Conservation (phyloP, 2,113 vertebrate species). For the Gulo gulo region DNA sequence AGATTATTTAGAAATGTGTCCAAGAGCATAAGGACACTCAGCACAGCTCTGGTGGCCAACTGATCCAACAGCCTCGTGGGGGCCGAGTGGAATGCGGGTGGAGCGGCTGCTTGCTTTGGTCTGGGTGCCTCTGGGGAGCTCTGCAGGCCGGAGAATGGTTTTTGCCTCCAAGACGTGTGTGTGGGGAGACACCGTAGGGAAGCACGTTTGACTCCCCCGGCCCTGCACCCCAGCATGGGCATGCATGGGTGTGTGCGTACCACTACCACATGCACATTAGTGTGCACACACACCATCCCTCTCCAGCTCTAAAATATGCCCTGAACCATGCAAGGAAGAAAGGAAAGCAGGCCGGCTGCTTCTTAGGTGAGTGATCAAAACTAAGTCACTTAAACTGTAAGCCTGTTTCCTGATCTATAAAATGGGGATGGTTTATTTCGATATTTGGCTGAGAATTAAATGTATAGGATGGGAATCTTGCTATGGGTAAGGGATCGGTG, state of each 20-base stretch:
- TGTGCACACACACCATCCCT: neutral
- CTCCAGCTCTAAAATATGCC: neutral
- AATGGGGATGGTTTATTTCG: neutral
- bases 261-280: too few species aligned
- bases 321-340: neutral
- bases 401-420: neutral
- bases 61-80: neutral
- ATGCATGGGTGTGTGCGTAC: too few species aligned
- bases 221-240: rapidly evolving
- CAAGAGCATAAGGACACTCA: neutral
- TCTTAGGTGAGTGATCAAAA: neutral
- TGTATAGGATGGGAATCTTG: neutral
- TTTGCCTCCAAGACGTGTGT: neutral
- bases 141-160: neutral
- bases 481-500: neutral
- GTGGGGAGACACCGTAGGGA: neutral
- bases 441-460: neutral
- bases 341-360: neutral
- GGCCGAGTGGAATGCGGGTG: neutral
- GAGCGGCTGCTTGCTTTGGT: neutral
- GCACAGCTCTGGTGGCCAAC: neutral
- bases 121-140: neutral
- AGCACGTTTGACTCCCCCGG: neutral
- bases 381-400: neutral
- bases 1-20: neutral